phyloP scores from a whole-genome alignment of 1,140 invertebrate genomes.

The Nymphalis io region DNA sequence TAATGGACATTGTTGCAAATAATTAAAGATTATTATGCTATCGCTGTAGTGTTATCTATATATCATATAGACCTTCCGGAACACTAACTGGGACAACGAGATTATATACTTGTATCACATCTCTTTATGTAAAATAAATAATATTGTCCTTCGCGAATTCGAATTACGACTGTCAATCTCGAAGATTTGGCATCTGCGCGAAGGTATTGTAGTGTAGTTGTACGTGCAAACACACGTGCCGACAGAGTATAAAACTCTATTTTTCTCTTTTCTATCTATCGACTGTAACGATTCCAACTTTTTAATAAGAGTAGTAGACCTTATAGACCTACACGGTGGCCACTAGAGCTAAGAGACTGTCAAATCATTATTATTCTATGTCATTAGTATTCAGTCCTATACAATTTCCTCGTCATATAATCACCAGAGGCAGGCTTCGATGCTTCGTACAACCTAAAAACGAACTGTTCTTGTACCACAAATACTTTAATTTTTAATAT shows the following conservation, averaged over 20 bases:
- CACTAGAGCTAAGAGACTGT: too few relatives aligned
- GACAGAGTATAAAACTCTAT: too few relatives aligned
- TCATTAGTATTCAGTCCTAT: too few relatives aligned
- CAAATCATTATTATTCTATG: too few relatives aligned
- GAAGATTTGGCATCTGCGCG: too few relatives aligned
- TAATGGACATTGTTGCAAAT: slow-evolving; percentile 2
- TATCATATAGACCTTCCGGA: slow-evolving; percentile 22
- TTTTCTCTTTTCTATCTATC: too few relatives aligned
- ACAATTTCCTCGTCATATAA: slow-evolving; percentile 11
- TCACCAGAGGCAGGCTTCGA: slow-evolving; percentile 14
- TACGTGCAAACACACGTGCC: too few relatives aligned
- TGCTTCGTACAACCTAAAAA: slow-evolving; percentile 31
- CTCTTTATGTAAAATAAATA: too few relatives aligned
- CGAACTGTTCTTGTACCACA: slow-evolving; percentile 18
- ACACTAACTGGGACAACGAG: slow-evolving; percentile 24
- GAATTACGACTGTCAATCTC: background rate
- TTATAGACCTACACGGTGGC: too few relatives aligned
- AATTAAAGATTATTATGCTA: slow-evolving; percentile 1
- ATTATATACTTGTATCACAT: slow-evolving; percentile 3
- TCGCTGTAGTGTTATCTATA: slow-evolving; percentile 14
- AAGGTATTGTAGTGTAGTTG: too few relatives aligned
- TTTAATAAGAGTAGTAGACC: too few relatives aligned
- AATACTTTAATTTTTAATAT: background rate
- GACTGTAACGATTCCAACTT: too few relatives aligned
- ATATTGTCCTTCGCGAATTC: background rate